Evolutionary conservation across 2,797 vertebrate species (phyloP), one percentile per base, ranked within the genome.

Genomic region (Champsocephalus gunnari): DNA sequence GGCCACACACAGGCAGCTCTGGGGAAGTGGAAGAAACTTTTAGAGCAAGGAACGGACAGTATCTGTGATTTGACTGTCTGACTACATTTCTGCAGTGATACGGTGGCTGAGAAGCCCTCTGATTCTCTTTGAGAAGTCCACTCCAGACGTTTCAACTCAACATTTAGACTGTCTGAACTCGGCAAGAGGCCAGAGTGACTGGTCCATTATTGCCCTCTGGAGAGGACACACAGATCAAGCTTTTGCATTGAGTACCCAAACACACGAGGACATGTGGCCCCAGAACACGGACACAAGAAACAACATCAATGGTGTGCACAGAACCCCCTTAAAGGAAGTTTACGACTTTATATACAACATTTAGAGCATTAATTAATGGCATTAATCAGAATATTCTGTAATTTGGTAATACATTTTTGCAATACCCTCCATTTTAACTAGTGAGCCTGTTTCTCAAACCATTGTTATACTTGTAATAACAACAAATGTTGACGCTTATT

Each of bases 61-160:
- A 53, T 87, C 61, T 79, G 66, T 88, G 84, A 89, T 91, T 90
- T 88, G 85, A 78, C 80, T 88, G 88, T 90, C 86, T 85, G 82
- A 76, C 87, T 86, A 82, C 74, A 89, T 91, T 87, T 88, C 77
- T 75, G 66, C 69, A 66, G 77, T 79, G 73, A 91, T 87, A 84
- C 63, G 71, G 74, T 77, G 77, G 71, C 70, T 66, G 84, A 90
- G 79, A 83, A 81, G 74, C 28, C 48, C 70, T 63, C 45, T 84
- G 77, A 85, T 88, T 86, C 74, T 59, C 71, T 84, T 76, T 87
- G 75, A 84, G 82, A 90, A 76, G 77, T 84, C 84, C 73, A 84
- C 88, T 89, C 77, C 53, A 85, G 74, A 82, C 63, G 3, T 83
- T 87, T 75, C 66, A 83, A 48, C 69, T 48, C 80, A 84, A 83